Conservation (phyloP, 2,888 invertebrate genomes). For the Eudemis profundana region DNA sequence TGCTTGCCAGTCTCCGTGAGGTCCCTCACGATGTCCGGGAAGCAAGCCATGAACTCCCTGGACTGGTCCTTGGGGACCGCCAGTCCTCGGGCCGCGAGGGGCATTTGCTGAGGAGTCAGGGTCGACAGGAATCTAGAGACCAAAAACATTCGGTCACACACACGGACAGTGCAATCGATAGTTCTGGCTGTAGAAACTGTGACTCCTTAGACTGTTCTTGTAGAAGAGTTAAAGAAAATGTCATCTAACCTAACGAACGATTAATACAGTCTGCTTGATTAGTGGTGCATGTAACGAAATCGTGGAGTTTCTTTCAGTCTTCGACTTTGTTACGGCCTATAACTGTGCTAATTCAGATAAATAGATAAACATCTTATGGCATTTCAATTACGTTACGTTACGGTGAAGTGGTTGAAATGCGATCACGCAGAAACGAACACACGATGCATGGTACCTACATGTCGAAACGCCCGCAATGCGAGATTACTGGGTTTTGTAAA, state of each 20-base stretch:
- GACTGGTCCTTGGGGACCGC: conserved; percentile 92
- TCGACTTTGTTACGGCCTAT: conserved; percentile 10
- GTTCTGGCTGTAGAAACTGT: conserved; percentile 39
- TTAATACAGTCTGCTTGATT: neutral
- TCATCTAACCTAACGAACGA: neutral
- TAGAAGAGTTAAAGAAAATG: neutral
- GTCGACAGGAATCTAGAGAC: conserved; percentile 85
- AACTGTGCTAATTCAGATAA: conserved; percentile 4
- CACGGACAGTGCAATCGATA: conserved; percentile 41
- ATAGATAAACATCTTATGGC: neutral
- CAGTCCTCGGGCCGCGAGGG: conserved; percentile 86
- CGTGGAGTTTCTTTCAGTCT: conserved; percentile 7
- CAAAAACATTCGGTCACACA: conserved; percentile 53
- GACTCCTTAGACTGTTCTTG: neutral
- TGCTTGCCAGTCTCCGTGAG: conserved; percentile 91
- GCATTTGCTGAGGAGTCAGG: conserved; percentile 86
- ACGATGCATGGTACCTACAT: conserved; percentile 8
- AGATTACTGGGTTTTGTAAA: neutral
- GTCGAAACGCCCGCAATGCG: neutral
- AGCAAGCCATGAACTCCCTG: conserved; percentile 94
- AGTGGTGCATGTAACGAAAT: neutral
- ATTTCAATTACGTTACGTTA: conserved; percentile 14
- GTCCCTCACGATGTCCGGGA: conserved; percentile 94
- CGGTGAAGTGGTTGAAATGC: neutral
- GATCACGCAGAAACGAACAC: conserved; percentile 23